A percentile compares a stretch with the other conserved stretches of the same genome.
phyloP scores from a whole-genome alignment of 2,888 invertebrate species.

The Chrysodeixis includens region DNA sequence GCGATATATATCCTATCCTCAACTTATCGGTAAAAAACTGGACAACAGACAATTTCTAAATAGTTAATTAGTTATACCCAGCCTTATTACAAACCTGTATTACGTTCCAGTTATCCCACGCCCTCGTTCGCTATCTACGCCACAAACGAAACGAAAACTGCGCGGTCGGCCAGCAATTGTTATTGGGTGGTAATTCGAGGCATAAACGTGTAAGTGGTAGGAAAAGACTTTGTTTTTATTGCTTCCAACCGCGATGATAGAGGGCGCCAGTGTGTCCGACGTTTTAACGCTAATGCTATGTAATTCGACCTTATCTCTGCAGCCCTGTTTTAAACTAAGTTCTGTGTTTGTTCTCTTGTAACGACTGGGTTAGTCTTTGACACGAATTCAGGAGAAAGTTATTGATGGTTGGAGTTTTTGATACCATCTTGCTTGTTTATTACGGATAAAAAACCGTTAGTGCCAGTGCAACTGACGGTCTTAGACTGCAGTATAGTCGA shows the following conservation, averaged over 20 bases:
- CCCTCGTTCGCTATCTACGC: conserved; percentile 9
- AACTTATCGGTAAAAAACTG: no score
- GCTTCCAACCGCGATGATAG: conserved; percentile 53
- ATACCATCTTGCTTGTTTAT: background rate
- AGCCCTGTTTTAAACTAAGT: conserved; percentile 28
- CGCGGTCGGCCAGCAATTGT: conserved; percentile 70
- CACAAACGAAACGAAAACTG: conserved; percentile 55
- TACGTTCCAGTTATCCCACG: background rate
- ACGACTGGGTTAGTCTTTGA: background rate
- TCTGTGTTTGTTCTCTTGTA: conserved; percentile 21
- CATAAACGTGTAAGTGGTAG: conserved; percentile 69
- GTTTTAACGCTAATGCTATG: conserved; percentile 31
- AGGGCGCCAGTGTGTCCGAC: conserved; percentile 44
- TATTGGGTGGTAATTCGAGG: conserved; percentile 75
- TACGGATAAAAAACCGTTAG: background rate
- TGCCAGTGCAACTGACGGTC: no score
- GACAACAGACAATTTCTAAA: no score
- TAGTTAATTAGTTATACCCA: background rate
- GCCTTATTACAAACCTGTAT: background rate
- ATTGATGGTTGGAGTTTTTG: conserved; percentile 19
- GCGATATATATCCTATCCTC: no score
- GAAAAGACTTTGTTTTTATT: conserved; percentile 65
- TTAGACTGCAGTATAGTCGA: no score
- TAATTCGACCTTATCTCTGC: conserved; percentile 39
- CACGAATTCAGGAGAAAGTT: conserved; percentile 9